Percentiles rank a stretch among this genome's conserved stretches.
These are phyloP conservation scores for Drosophila pandora DNA, from an alignment of 1,140 invertebrate species.

Conservation along the genomic window DNA sequence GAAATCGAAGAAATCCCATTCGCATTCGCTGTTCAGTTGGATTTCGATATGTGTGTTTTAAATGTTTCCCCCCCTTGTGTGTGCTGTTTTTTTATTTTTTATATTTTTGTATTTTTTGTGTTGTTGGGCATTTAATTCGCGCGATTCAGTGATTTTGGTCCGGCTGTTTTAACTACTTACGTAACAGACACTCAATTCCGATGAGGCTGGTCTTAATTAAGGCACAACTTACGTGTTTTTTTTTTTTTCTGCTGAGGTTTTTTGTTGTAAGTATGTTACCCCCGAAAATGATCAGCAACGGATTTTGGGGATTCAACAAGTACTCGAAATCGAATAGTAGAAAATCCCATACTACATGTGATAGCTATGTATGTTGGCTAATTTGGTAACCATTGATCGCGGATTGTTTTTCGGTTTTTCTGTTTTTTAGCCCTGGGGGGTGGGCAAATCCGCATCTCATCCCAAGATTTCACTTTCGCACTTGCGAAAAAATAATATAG, in stretches of 20 bases:
- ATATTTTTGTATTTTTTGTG: constrained; percentile 9
- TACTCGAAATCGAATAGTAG: constrained; percentile 4
- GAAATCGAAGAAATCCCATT: constrained; percentile 26
- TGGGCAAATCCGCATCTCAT: constrained; percentile 38
- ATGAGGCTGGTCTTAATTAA: constrained; percentile 72
- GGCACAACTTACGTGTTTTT: constrained; percentile 45
- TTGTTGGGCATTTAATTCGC: constrained; percentile 28
- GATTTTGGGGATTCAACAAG: constrained; percentile 14
- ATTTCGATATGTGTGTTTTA: not conserved
- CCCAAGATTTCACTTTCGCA: constrained; percentile 41
- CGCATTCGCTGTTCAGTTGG: constrained; percentile 8
- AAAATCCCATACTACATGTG: constrained; percentile 1
- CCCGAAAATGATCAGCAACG: constrained; percentile 7
- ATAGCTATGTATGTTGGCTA: constrained; percentile 43
- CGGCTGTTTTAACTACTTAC: constrained; percentile 50
- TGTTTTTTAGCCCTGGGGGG: constrained; percentile 31
- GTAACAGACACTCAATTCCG: constrained; percentile 50
- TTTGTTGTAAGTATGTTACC: not conserved
- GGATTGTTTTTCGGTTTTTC: not conserved
- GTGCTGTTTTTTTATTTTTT: constrained; percentile 6
- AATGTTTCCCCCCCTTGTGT: constrained; percentile 8
- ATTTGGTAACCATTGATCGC: constrained; percentile 65
- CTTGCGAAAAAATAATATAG: constrained; percentile 17
- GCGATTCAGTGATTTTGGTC: constrained; percentile 4
- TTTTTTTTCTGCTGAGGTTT: not conserved